Conservation (phyloP, 2,797 vertebrate genomes). For the Prunella strophiata region DNA sequence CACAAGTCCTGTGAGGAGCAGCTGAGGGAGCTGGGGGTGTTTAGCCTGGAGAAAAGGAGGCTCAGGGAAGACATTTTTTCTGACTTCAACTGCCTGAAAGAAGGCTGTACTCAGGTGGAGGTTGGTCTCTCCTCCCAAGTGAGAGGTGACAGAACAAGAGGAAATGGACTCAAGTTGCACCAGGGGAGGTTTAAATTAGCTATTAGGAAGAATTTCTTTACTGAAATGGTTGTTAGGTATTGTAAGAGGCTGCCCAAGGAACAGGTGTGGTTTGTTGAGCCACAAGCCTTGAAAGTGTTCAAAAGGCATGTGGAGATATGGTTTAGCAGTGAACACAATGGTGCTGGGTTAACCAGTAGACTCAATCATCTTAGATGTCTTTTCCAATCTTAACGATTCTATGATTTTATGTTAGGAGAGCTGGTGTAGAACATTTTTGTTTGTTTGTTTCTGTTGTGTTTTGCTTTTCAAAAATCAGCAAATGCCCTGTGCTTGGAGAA, state of each 20-base stretch:
- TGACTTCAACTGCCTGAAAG: neutral
- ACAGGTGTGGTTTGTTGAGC: neutral
- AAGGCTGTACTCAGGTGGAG: neutral
- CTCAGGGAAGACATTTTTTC: neutral
- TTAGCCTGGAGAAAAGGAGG: neutral
- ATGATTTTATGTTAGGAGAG: neutral
- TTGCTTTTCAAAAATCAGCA: neutral
- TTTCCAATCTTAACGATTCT: neutral
- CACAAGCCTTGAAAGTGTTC: neutral
- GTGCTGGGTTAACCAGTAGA: neutral
- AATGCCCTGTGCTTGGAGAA: neutral
- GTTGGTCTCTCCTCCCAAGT: neutral
- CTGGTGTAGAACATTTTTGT: neutral
- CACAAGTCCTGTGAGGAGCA: neutral
- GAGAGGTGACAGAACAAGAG: neutral
- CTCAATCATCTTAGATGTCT: neutral
- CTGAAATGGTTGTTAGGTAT: neutral
- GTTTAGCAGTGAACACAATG: neutral
- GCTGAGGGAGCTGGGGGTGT: neutral
- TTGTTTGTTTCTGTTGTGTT: neutral
- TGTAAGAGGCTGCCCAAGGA: neutral
- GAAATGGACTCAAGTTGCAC: neutral
- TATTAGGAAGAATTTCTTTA: neutral
- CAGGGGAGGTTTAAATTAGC: neutral
- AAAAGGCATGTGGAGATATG: accelerated